phyloP scores from a whole-genome alignment of 2,888 invertebrate species.

The Trichopoda pennipes region DNA sequence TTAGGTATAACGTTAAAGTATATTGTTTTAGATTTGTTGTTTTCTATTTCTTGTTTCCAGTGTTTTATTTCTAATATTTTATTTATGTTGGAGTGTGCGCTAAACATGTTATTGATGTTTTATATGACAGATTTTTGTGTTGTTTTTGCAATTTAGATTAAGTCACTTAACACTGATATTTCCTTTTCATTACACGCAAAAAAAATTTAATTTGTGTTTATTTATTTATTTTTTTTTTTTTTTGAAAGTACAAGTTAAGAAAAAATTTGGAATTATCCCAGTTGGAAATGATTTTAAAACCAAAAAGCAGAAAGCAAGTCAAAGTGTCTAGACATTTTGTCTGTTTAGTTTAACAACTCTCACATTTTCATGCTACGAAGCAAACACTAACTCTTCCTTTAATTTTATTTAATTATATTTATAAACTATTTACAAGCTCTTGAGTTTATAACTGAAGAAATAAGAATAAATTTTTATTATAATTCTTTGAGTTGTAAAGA shows the following conservation, averaged over 20 bases:
- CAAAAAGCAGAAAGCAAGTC: constrained; percentile 14
- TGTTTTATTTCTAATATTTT: not conserved
- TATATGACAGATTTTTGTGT: constrained; percentile 40
- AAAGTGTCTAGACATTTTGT: constrained; percentile 50
- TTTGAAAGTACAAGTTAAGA: not conserved
- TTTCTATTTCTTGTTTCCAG: not conserved
- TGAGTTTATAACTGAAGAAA: not conserved
- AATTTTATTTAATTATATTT: not conserved
- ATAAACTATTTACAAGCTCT: not conserved
- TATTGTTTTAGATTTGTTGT: constrained; percentile 36
- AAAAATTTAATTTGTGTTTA: constrained; percentile 15
- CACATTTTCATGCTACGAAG: not conserved
- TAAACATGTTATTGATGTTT: constrained; percentile 40
- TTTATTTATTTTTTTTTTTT: constrained; percentile 22
- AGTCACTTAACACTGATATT: constrained; percentile 23
- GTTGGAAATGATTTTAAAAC: constrained; percentile 36
- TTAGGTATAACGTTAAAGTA: constrained; percentile 35
- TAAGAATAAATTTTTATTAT: too few relatives aligned
- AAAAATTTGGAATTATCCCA: constrained; percentile 32
- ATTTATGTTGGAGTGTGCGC: not conserved
- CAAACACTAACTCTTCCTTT: not conserved
- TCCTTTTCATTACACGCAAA: constrained; percentile 25
- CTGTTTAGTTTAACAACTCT: constrained; percentile 1
- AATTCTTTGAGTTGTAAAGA: too few relatives aligned
- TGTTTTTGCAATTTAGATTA: constrained; percentile 27